Evolutionary conservation across 2,888 invertebrate species (phyloP).

Genomic region (Dichetophora obliterata): DNA sequence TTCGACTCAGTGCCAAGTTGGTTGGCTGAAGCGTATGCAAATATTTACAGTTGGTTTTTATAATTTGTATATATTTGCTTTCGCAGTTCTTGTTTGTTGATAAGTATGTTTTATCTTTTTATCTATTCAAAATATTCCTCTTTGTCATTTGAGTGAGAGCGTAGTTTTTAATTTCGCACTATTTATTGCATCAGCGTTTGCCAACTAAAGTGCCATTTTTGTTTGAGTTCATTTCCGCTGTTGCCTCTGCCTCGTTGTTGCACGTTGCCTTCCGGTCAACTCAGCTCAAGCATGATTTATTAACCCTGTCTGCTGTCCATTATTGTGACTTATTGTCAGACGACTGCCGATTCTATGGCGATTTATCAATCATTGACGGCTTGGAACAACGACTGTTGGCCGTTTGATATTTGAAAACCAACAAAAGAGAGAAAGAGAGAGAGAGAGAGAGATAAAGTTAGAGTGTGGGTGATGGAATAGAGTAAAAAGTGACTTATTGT

Average conservation of each 20-base stretch:
- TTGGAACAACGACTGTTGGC: slow-evolving; percentile 19
- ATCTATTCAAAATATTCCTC: no score
- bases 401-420: background rate
- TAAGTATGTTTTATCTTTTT: background rate
- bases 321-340: slow-evolving; percentile 47
- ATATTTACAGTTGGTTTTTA: background rate
- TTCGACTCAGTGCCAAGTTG: background rate
- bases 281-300: slow-evolving; percentile 41
- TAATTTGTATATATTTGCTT: background rate
- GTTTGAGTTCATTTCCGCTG: slow-evolving; percentile 7
- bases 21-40: background rate
- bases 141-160: background rate
- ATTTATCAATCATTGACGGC: slow-evolving; percentile 48
- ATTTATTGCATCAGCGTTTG: background rate
- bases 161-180: background rate
- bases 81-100: background rate
- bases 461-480: background rate
- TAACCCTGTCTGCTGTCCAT: slow-evolving; percentile 41
- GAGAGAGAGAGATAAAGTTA: background rate
- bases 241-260: slow-evolving; percentile 1
- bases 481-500: background rate
- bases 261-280: slow-evolving; percentile 39
- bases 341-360: slow-evolving; percentile 28
- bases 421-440: background rate
- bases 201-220: background rate